Evolutionary conservation across 2,888 invertebrate species (phyloP).

Genomic region (Andrena marginata): DNA sequence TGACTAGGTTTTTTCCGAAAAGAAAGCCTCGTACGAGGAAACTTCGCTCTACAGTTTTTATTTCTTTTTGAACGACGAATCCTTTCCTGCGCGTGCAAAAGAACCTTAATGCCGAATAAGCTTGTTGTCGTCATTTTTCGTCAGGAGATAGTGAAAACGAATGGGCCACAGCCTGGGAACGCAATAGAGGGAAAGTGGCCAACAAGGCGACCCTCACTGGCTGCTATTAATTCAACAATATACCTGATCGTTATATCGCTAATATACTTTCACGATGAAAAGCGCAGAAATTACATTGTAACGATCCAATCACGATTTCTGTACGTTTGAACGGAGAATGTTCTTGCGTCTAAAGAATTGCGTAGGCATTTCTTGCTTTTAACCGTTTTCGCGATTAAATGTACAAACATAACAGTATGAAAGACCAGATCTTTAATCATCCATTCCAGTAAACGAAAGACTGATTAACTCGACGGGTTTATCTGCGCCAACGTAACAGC

Average conservation of each 20-base stretch:
- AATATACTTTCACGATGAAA: slow-evolving; percentile 19
- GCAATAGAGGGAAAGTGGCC: slow-evolving; percentile 8
- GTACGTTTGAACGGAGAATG: not conserved
- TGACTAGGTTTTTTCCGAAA: not conserved
- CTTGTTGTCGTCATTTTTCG: not conserved
- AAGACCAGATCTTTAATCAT: not conserved
- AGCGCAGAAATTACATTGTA: not conserved
- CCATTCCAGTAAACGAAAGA: not conserved
- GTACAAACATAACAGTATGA: not conserved
- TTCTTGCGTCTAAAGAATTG: not conserved
- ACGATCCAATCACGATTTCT: not conserved
- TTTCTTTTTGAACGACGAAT: not conserved
- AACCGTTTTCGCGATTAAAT: not conserved
- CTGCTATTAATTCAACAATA: slow-evolving; percentile 12
- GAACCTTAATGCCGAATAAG: no score
- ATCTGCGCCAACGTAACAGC: slow-evolving; percentile 36
- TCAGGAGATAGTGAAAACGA: not conserved
- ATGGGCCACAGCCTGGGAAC: not conserved
- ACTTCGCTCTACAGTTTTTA: not conserved
- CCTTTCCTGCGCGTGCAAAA: not conserved
- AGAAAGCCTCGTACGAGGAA: not conserved
- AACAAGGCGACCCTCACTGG: not conserved
- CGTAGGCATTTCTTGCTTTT: not conserved
- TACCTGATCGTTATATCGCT: not conserved
- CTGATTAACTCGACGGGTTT: slow-evolving; percentile 4